A percentile compares a stretch with the other conserved stretches of the same genome.
Evolutionary conservation across 2,888 invertebrate species (phyloP).

Genomic region (Aphodius sticticus): DNA sequence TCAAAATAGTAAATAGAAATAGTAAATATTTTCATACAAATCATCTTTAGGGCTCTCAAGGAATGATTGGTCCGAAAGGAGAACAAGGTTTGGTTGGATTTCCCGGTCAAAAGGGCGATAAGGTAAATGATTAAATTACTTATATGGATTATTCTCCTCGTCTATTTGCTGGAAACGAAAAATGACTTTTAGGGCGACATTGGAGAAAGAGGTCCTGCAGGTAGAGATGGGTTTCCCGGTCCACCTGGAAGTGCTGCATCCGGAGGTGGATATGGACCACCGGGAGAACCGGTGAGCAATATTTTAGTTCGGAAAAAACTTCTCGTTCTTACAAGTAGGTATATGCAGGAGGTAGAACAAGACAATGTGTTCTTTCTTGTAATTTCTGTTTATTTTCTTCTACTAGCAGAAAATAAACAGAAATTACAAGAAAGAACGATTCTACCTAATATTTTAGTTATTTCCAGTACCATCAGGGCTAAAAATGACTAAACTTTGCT

Average conservation of each 20-base stretch:
- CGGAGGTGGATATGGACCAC: neutral
- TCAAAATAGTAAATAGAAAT: too few species aligned
- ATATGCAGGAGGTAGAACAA: too few species aligned
- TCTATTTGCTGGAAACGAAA: neutral
- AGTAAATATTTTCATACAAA: neutral
- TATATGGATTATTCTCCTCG: neutral
- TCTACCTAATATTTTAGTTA: too few species aligned
- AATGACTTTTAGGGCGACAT: neutral
- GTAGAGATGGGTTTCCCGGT: neutral
- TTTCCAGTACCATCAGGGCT: neutral
- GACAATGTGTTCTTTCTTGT: too few species aligned
- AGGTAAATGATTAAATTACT: neutral
- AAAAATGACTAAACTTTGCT: neutral
- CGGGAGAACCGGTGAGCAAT: neutral
- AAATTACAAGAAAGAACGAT: too few species aligned
- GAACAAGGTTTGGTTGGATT: conserved; percentile 14
- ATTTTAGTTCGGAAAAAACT: too few species aligned
- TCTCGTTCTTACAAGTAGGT: too few species aligned
- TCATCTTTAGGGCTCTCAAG: conserved; percentile 29
- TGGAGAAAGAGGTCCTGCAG: conserved; percentile 40
- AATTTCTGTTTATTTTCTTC: too few species aligned
- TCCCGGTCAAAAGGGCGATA: conserved; percentile 31
- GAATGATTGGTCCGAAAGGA: conserved; percentile 35
- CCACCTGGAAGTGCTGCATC: neutral
- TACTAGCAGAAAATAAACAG: too few species aligned